Evolutionary conservation across 2,113 vertebrate genomes (phyloP).

Genomic region (Gavialis gangeticus): DNA sequence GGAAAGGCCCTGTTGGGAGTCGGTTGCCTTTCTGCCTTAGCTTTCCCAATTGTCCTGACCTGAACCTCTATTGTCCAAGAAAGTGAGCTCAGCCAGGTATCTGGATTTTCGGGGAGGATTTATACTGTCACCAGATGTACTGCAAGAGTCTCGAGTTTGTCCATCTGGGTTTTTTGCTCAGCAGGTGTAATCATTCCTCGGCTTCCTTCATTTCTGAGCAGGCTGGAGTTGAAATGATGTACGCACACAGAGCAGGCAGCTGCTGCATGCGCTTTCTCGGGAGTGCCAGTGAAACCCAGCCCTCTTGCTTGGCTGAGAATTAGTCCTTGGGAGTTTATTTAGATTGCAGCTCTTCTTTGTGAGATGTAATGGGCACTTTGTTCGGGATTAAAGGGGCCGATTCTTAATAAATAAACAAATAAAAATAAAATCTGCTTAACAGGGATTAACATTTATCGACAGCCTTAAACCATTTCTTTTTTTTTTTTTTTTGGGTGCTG

Average conservation of each 20-base stretch:
- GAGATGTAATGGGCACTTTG: fast-evolving
- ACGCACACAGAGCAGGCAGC: not conserved
- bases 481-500: not conserved
- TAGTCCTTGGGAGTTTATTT: fast-evolving
- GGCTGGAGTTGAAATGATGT: not conserved
- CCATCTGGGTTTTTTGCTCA: not conserved
- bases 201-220: not conserved
- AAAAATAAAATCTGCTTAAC: not conserved
- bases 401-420: not conserved
- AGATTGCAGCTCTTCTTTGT: not conserved
- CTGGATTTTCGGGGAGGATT: not conserved
- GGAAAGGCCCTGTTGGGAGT: not conserved
- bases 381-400: not conserved
- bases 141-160: not conserved
- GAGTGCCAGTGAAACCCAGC: not conserved
- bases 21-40: not conserved
- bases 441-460: not conserved
- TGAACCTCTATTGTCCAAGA: too few species aligned
- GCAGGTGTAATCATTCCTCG: not conserved
- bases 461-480: not conserved
- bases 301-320: fast-evolving
- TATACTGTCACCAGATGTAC: not conserved
- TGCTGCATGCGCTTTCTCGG: fast-evolving
- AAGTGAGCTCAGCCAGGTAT: not conserved
- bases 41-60: not conserved